Percentiles rank a stretch among this genome's conserved stretches.
phyloP scores from a whole-genome alignment of 2,888 invertebrate species.

The Galerucella nymphaeae region DNA sequence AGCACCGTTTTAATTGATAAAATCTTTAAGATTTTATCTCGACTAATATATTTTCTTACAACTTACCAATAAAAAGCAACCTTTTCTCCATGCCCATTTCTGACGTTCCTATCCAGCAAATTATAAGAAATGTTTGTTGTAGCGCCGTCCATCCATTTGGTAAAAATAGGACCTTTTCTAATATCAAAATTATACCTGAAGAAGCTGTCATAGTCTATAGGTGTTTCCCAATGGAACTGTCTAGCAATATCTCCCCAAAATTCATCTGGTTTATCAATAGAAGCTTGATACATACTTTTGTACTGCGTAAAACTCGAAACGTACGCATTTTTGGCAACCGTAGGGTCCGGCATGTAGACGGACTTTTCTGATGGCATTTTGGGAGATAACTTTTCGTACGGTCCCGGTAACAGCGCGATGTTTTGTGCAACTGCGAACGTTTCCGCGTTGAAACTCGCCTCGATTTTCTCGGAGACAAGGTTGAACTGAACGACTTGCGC shows the following conservation, averaged over 20 bases:
- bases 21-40: no score
- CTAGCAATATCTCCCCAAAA: conserved; percentile 96
- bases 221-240: conserved; percentile 92
- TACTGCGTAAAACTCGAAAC: conserved; percentile 82
- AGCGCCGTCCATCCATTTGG: conserved; percentile 96
- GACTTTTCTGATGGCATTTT: conserved; percentile 70
- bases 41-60: neutral
- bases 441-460: neutral
- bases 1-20: no score
- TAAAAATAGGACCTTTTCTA: conserved; percentile 87
- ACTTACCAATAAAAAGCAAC: conserved; percentile 96
- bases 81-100: conserved; percentile 88
- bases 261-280: conserved; percentile 86
- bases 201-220: conserved; percentile 79
- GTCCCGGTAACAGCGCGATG: neutral
- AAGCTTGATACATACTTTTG: conserved; percentile 83
- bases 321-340: conserved; percentile 71
- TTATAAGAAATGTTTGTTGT: conserved; percentile 97
- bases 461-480: neutral
- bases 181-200: conserved; percentile 92
- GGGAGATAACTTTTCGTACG: neutral
- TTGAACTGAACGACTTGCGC: conserved; percentile 1
- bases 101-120: conserved; percentile 90
- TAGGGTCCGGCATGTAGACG: conserved; percentile 71
- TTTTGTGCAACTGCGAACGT: neutral